Evolutionary conservation across 2,888 invertebrate species (phyloP).

Genomic region (Epistrophella euchroma): DNA sequence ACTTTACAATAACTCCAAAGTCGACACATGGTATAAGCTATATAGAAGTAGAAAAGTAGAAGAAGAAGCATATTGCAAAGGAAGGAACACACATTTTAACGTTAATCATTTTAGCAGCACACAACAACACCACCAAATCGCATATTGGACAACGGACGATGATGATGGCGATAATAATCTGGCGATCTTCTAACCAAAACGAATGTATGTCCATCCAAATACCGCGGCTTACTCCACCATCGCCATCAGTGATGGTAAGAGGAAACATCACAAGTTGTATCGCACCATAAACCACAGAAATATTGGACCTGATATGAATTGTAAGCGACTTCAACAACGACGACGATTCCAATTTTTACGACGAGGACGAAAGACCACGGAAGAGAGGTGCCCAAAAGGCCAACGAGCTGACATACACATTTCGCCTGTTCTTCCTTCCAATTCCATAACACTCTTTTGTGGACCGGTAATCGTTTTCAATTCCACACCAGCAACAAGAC

Average conservation of each 20-base stretch:
- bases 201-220: slow-evolving; percentile 41
- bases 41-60: neutral
- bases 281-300: slow-evolving; percentile 70
- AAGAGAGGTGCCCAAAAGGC: slow-evolving; percentile 75
- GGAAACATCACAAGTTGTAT: slow-evolving; percentile 68
- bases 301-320: slow-evolving; percentile 68
- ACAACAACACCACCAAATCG: slow-evolving; percentile 64
- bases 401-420: slow-evolving; percentile 76
- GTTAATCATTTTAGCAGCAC: slow-evolving; percentile 74
- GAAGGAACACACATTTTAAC: slow-evolving; percentile 55
- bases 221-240: too few relatives aligned
- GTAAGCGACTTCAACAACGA: slow-evolving; percentile 54
- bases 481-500: slow-evolving; percentile 73
- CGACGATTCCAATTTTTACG: slow-evolving; percentile 14
- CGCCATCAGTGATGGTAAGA: slow-evolving; percentile 54
- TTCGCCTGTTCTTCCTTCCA: slow-evolving; percentile 66
- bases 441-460: slow-evolving; percentile 39
- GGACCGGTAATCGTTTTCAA: slow-evolving; percentile 73
- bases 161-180: slow-evolving; percentile 75
- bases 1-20: slow-evolving; percentile 75
- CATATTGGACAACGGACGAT: slow-evolving; percentile 72
- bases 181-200: slow-evolving; percentile 69
- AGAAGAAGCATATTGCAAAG: slow-evolving; percentile 32
- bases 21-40: slow-evolving; percentile 47
- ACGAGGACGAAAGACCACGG: slow-evolving; percentile 42